Evolutionary conservation across 2,797 vertebrate species (phyloP), one percentile per base, ranked within the genome.

Genomic region (Aselliscus stoliczkanus): DNA sequence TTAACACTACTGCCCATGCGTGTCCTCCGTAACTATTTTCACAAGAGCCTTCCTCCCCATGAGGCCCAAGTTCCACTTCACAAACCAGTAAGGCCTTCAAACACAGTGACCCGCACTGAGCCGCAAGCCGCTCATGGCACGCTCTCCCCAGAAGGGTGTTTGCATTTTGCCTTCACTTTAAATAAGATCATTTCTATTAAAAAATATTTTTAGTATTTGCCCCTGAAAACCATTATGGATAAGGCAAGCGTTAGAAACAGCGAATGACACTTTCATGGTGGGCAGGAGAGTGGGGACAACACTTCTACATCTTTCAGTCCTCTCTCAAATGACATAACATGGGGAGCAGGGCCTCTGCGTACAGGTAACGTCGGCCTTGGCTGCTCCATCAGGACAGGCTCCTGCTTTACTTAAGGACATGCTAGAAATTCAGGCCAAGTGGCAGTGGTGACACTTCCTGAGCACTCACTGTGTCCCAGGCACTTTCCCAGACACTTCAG

Each of bases 1-100:
- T 47, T 7, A 17, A 6, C 0, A 7, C 9, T 13, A 7, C 37
- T 23, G 1, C 27, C 31, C 29, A 3, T 0, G 2, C 0, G 14
- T 2, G 17, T 25, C 29, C 11, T 29, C 25, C n/a, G 1, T 0
- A 6, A 1, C 23, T n/a, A 21, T 10, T 15, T 25, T 4, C 39
- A 5, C 2, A 0, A 10, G 4, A 13, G 0, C 50, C 20, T 0
- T 29, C 4, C 4, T 18, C 54, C 37, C 29, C 56, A 8, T 14
- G 14, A 50, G 47, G 47, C 13, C 47, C 47, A 50, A 50, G 47
- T 14, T 13, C 13, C 47, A 14, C 47, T 50, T 50, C 47, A 50
- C 47, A 50, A 15, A 50, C 4, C 47, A 14, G 47, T 13, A 50
- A 9, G 47, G 47, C 47, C 14, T 50, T 15, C 47, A 50, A 50